phyloP scores from a whole-genome alignment of 2,888 invertebrate genomes.

The Nowickia ferox region DNA sequence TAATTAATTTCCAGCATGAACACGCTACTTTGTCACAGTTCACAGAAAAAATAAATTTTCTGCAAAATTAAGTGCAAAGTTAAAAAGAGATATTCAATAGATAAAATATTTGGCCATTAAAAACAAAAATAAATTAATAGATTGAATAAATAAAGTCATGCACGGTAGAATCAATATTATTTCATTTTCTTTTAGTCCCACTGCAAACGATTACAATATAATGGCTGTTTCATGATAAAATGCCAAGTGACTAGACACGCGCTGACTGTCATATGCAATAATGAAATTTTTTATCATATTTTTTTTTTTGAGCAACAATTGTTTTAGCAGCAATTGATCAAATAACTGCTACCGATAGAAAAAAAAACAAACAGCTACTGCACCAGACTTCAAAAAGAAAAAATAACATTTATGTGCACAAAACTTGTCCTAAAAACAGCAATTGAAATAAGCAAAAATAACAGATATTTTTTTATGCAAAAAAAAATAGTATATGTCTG shows the following conservation, averaged over 20 bases:
- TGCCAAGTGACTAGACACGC: background rate
- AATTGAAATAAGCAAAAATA: slow-evolving; percentile 25
- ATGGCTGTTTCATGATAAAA: background rate
- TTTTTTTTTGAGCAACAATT: background rate
- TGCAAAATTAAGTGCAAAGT: too few species aligned
- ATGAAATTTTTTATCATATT: background rate
- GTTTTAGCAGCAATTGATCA: background rate
- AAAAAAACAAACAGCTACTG: slow-evolving; percentile 7
- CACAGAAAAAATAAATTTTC: too few species aligned
- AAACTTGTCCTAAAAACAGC: slow-evolving; percentile 2
- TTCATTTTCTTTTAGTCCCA: too few species aligned
- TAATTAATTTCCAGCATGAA: too few species aligned
- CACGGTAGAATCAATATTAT: too few species aligned
- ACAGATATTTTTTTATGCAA: slow-evolving; percentile 10
- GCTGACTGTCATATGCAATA: background rate
- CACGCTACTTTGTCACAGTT: too few species aligned
- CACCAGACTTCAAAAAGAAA: background rate
- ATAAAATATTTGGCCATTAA: too few species aligned
- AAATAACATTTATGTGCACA: background rate
- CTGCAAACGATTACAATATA: too few species aligned
- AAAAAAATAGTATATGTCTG: background rate
- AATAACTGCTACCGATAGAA: background rate
- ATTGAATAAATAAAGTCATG: too few species aligned
- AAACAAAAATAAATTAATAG: too few species aligned
- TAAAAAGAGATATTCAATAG: too few species aligned